A percentile compares a stretch with the other conserved stretches of the same genome.
Evolutionary conservation across 2,888 invertebrate species (phyloP).

Genomic region (Bedellia somnulentella): DNA sequence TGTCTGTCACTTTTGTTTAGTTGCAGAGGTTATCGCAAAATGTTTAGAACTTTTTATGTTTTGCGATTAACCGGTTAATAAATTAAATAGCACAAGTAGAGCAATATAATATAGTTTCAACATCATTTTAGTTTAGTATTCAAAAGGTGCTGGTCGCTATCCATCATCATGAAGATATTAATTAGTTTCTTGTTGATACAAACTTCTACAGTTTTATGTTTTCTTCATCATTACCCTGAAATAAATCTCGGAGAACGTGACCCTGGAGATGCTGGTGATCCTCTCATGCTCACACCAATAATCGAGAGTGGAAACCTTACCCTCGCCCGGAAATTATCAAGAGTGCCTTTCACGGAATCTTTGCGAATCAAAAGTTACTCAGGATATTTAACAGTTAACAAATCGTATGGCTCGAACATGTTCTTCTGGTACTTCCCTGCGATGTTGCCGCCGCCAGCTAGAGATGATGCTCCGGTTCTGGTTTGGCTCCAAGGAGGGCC

Average conservation of each 20-base stretch:
- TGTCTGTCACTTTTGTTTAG: too few relatives aligned
- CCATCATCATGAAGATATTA: too few relatives aligned
- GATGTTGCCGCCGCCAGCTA: slow-evolving; percentile 38
- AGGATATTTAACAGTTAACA: slow-evolving; percentile 85
- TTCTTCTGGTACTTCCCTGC: slow-evolving; percentile 94
- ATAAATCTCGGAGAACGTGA: slow-evolving; percentile 25
- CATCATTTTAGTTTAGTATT: too few relatives aligned
- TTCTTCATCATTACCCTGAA: slow-evolving; percentile 36
- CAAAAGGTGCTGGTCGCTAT: too few relatives aligned
- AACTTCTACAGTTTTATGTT: too few relatives aligned
- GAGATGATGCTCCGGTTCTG: slow-evolving; percentile 67
- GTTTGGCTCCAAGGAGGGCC: slow-evolving; percentile 89
- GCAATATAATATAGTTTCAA: too few relatives aligned
- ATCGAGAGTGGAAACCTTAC: slow-evolving; percentile 71
- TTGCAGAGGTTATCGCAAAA: too few relatives aligned
- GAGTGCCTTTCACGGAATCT: slow-evolving; percentile 62
- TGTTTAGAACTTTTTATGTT: too few relatives aligned
- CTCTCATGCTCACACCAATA: slow-evolving; percentile 75
- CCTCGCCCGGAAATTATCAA: slow-evolving; percentile 59
- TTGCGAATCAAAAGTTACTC: slow-evolving; percentile 68
- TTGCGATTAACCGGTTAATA: too few relatives aligned
- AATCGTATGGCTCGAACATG: slow-evolving; percentile 74
- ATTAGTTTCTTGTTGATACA: too few relatives aligned
- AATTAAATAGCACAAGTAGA: too few relatives aligned
- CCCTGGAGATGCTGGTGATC: slow-evolving; percentile 48